A percentile compares a stretch with the other conserved stretches of the same genome.
phyloP scores from a whole-genome alignment of 2,888 invertebrate species.

The Drepana falcataria region DNA sequence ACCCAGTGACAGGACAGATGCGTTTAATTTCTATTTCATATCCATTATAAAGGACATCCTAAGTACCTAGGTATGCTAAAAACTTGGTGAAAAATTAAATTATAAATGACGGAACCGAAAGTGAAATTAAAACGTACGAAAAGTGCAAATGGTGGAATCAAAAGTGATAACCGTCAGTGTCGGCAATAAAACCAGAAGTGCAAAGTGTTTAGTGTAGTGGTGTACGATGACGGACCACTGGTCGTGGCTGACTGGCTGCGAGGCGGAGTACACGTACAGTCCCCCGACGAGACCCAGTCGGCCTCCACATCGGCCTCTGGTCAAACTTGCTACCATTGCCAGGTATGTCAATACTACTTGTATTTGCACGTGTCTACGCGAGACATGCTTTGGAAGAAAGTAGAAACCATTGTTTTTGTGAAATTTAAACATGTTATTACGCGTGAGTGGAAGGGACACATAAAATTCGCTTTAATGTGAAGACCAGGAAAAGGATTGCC shows the following conservation, averaged over 20 bases:
- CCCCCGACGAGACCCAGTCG: conserved; percentile 64
- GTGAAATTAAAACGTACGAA: neutral
- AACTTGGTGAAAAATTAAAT: neutral
- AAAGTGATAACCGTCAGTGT: neutral
- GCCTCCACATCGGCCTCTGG: conserved; percentile 67
- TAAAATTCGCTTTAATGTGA: too few relatives aligned
- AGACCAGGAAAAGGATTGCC: too few relatives aligned
- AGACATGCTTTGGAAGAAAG: too few relatives aligned
- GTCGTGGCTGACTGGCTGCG: conserved; percentile 66
- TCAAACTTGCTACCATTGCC: conserved; percentile 66
- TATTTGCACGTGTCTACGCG: neutral
- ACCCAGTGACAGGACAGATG: too few relatives aligned
- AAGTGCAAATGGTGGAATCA: neutral
- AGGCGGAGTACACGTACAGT: conserved; percentile 68
- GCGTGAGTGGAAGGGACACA: too few relatives aligned
- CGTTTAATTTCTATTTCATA: too few relatives aligned
- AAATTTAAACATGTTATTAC: too few relatives aligned
- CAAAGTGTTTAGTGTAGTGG: conserved; percentile 9
- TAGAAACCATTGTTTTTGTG: too few relatives aligned
- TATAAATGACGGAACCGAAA: neutral
- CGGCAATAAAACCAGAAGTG: neutral
- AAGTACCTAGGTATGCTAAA: too few relatives aligned
- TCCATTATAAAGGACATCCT: too few relatives aligned
- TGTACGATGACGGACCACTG: conserved; percentile 62
- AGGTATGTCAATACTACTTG: conserved; percentile 40